A percentile compares a stretch with the other conserved stretches of the same genome.
phyloP scores from a whole-genome alignment of 2,888 invertebrate genomes.

The Drosophila emarginata region DNA sequence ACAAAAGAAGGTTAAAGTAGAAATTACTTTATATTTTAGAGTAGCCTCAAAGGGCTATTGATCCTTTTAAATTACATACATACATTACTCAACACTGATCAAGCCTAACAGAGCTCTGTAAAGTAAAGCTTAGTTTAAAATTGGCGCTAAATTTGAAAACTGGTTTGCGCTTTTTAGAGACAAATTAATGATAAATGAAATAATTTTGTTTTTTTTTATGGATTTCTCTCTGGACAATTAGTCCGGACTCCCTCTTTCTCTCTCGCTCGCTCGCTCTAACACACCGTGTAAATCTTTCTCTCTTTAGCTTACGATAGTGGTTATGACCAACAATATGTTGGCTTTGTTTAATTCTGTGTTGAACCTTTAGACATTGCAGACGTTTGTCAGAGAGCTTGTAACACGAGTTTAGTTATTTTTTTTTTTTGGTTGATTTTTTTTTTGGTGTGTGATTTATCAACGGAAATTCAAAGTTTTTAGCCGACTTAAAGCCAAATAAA shows the following conservation, averaged over 20 bases:
- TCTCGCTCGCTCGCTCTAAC: background rate
- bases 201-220: background rate
- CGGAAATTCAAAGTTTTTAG: conserved; percentile 28
- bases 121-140: background rate
- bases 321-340: background rate
- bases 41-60: background rate
- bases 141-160: conserved; percentile 7
- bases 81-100: background rate
- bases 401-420: conserved; percentile 23
- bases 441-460: conserved; percentile 7
- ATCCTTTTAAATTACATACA: background rate
- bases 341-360: conserved; percentile 49
- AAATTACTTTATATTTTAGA: background rate
- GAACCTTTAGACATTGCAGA: conserved; percentile 45
- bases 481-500: conserved; percentile 3
- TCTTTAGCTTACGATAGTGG: background rate
- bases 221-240: background rate
- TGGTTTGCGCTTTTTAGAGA: background rate
- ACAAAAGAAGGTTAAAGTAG: background rate
- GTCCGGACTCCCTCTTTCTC: background rate
- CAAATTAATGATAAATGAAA: background rate
- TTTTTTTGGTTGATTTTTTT: background rate
- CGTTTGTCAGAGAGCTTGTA: conserved; percentile 43
- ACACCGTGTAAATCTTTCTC: background rate
- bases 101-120: conserved; percentile 1